Conservation (phyloP, 2,888 invertebrate species). For the Mechanitis messenoides region DNA sequence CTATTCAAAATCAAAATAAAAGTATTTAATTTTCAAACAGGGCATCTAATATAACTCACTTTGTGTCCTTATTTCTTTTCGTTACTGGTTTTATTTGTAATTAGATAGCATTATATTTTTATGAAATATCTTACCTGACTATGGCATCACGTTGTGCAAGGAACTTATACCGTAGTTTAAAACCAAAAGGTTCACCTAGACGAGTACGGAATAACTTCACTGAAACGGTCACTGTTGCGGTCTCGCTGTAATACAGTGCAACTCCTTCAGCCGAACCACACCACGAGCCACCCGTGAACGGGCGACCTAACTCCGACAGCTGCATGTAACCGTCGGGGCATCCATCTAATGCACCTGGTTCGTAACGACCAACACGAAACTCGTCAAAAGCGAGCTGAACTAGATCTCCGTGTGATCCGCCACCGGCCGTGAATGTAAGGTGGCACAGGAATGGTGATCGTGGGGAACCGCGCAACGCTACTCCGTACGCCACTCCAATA, state of each 20-base stretch:
- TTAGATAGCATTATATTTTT: no score
- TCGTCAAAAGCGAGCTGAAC: conserved; percentile 93
- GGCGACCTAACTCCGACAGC: conserved; percentile 89
- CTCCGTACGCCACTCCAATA: conserved; percentile 86
- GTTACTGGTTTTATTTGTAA: no score
- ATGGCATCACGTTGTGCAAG: conserved; percentile 87
- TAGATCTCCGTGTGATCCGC: conserved; percentile 90
- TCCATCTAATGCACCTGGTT: conserved; percentile 82
- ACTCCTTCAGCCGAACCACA: conserved; percentile 88
- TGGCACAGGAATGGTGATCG: conserved; percentile 92
- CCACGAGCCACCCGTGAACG: conserved; percentile 93
- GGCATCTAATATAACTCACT: no score
- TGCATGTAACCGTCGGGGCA: conserved; percentile 94
- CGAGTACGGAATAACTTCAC: conserved; percentile 85
- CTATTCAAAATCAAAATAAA: no score
- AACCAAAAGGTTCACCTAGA: conserved; percentile 85
- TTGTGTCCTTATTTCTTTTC: no score
- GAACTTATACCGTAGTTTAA: conserved; percentile 87
- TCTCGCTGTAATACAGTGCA: conserved; percentile 92
- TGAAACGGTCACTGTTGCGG: conserved; percentile 90
- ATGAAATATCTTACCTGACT: conserved; percentile 71
- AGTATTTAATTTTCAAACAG: no score
- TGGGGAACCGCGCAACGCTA: conserved; percentile 85
- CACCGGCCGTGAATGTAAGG: conserved; percentile 93
- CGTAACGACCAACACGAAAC: conserved; percentile 90